Conservation (phyloP, 2,888 invertebrate species). For the Acrobasis suavella region DNA sequence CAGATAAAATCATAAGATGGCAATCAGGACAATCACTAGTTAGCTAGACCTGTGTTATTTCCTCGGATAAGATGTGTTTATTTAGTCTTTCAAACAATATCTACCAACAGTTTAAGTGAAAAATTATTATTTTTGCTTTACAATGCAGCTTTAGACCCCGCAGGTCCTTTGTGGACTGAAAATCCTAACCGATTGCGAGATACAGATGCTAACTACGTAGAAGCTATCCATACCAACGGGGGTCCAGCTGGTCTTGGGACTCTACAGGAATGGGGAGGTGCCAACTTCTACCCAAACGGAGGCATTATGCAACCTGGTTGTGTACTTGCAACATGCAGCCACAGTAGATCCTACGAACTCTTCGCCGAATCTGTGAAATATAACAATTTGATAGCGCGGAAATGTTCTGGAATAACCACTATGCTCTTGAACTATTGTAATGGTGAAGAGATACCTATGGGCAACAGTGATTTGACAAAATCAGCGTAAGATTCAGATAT, state of each 20-base stretch:
- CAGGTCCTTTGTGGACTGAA: constrained; percentile 45
- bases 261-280: not conserved
- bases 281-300: constrained; percentile 17
- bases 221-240: constrained; percentile 56
- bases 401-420: not conserved
- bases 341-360: constrained; percentile 24
- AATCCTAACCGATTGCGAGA: constrained; percentile 34
- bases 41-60: too few species aligned
- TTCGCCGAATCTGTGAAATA: constrained; percentile 27
- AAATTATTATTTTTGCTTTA: not conserved
- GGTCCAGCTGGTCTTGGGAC: constrained; percentile 25
- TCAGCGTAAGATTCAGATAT: not conserved
- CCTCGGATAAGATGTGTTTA: too few species aligned
- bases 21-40: not conserved
- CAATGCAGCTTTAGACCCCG: constrained; percentile 48
- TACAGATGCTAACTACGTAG: constrained; percentile 52
- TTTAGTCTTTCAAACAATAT: too few species aligned
- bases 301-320: constrained; percentile 26
- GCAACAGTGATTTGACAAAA: constrained; percentile 11
- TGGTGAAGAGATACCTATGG: not conserved
- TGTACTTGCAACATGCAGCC: constrained; percentile 25
- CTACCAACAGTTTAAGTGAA: too few species aligned
- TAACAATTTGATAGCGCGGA: constrained; percentile 17
- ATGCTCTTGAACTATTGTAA: not conserved
- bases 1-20: not conserved